phyloP scores from a whole-genome alignment of 2,888 invertebrate genomes.

The Geotrupes spiniger region DNA sequence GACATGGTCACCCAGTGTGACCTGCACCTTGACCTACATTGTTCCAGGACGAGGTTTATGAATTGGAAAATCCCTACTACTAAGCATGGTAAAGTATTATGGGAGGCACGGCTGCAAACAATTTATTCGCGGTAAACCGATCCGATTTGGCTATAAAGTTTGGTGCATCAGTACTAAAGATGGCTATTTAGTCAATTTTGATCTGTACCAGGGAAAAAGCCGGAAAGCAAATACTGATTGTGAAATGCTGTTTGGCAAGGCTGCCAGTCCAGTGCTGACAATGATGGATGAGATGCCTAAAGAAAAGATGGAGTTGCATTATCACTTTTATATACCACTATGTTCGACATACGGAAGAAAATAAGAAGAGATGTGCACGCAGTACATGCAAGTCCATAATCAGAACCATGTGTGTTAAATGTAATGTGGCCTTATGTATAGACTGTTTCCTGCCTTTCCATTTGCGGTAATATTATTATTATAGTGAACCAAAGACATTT shows the following conservation, averaged over 20 bases:
- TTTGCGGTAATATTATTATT: too few relatives aligned
- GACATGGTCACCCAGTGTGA: too few relatives aligned
- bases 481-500: too few relatives aligned
- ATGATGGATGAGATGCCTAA: conserved; percentile 23
- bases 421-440: too few relatives aligned
- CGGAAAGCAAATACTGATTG: conserved; percentile 25
- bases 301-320: conserved; percentile 24
- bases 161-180: conserved; percentile 34
- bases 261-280: conserved; percentile 23
- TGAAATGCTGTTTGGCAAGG: conserved; percentile 28
- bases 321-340: too few relatives aligned
- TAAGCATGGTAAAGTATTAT: conserved; percentile 36
- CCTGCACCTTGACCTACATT: too few relatives aligned
- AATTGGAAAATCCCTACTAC: too few relatives aligned
- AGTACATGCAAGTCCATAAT: conserved; percentile 22
- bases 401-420: conserved; percentile 29
- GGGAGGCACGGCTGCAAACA: conserved; percentile 35
- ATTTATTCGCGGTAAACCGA: conserved; percentile 38
- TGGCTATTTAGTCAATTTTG: conserved; percentile 36
- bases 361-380: conserved; percentile 26
- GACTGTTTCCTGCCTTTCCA: too few relatives aligned
- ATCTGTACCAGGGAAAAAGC: conserved; percentile 15
- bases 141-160: conserved; percentile 38
- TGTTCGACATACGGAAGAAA: conserved; percentile 19
- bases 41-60: too few relatives aligned